Percentiles rank a stretch among this genome's conserved stretches.
Evolutionary conservation across 2,797 vertebrate genomes (phyloP).

Genomic region (Sandelia bainsii): DNA sequence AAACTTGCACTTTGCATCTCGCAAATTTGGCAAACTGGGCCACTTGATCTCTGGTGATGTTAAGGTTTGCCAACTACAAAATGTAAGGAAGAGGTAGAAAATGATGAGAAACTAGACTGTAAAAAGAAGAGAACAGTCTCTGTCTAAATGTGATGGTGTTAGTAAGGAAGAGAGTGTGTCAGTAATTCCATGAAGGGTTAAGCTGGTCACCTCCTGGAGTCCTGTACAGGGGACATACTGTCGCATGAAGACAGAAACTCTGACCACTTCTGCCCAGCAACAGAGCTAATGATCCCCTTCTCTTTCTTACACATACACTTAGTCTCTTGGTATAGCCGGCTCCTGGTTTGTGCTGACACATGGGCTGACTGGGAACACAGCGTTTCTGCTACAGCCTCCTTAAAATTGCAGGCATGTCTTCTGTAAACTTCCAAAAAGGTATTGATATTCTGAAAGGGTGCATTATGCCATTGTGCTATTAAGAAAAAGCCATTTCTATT

Average conservation of each 20-base stretch:
- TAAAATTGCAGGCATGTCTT: conserved; percentile 69
- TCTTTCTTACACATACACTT: conserved; percentile 5
- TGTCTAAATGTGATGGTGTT: conserved; percentile 20
- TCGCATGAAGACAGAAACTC: conserved; percentile 47
- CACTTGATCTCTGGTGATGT: background rate
- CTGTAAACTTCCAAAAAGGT: conserved; percentile 46
- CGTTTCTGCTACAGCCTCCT: conserved; percentile 59
- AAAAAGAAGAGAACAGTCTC: background rate
- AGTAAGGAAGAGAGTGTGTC: conserved; percentile 22
- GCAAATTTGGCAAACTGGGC: background rate
- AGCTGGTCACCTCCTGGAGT: conserved; percentile 54
- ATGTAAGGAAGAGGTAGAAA: conserved; percentile 9
- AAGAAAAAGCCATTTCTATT: conserved; percentile 75
- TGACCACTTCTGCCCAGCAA: conserved; percentile 64
- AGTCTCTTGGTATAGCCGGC: conserved; percentile 53
- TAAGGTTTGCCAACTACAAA: background rate
- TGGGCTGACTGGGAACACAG: conserved; percentile 58
- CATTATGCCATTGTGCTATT: conserved; percentile 77
- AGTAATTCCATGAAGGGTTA: conserved; percentile 58
- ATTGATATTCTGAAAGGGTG: conserved; percentile 71
- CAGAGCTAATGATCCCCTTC: conserved; percentile 67
- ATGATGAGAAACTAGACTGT: conserved; percentile 16
- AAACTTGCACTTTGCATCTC: background rate
- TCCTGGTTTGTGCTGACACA: conserved; percentile 79
- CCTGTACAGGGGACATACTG: conserved; percentile 25